phyloP scores from a whole-genome alignment of 2,888 invertebrate genomes.

The Spatulosminthurus flaviceps region DNA sequence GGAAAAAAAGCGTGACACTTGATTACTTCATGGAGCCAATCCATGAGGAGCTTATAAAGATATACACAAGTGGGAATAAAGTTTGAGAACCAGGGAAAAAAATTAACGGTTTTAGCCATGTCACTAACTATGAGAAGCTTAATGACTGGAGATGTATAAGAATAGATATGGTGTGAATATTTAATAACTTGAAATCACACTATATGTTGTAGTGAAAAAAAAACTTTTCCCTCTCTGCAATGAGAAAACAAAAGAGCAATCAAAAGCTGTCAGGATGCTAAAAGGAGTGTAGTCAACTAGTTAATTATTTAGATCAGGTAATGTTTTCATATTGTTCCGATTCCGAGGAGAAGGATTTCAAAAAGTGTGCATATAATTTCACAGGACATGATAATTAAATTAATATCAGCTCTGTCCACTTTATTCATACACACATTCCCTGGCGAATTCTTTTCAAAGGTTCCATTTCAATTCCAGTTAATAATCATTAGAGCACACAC shows the following conservation, averaged over 20 bases:
- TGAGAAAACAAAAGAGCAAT: neutral
- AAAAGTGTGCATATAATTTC: neutral
- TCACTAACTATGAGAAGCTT: neutral
- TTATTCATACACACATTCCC: too few relatives aligned
- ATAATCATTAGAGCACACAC: too few relatives aligned
- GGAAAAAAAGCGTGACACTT: too few relatives aligned
- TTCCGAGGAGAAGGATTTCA: neutral
- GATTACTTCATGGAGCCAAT: too few relatives aligned
- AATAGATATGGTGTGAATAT: too few relatives aligned
- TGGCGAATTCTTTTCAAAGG: too few relatives aligned
- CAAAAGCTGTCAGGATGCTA: slow-evolving; percentile 7
- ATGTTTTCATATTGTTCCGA: slow-evolving; percentile 12
- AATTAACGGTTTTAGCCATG: too few relatives aligned
- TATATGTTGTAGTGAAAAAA: neutral
- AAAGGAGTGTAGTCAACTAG: neutral
- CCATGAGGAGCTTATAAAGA: too few relatives aligned
- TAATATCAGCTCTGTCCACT: neutral
- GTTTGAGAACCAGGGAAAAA: too few relatives aligned
- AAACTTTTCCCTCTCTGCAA: neutral
- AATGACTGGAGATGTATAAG: neutral
- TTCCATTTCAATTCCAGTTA: too few relatives aligned
- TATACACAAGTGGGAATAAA: too few relatives aligned
- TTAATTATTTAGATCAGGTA: slow-evolving; percentile 6
- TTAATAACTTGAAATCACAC: neutral
- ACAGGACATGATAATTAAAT: neutral